Evolutionary conservation across 2,113 vertebrate species (phyloP), one percentile per base, ranked within the genome.

Genomic region (Rallus limicola): DNA sequence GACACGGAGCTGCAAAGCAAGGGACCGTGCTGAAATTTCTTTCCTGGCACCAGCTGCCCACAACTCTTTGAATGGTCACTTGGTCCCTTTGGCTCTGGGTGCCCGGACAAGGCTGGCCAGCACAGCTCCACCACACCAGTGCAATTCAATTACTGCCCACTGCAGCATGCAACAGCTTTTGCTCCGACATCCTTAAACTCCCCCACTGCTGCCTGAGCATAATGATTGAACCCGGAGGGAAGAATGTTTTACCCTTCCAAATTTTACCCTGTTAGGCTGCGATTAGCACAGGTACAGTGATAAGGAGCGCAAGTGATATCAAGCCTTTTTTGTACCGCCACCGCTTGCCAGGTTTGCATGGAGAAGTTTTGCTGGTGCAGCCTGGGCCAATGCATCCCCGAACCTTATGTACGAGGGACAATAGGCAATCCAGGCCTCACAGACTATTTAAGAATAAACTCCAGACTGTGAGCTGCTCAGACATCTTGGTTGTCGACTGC

Each of bases 371-470:
- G 87, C 96, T 95, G 91, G 80, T 0, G n/a, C 79, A 96, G 91
- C 77, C 67, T 3, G 86, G 93, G 93, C 95, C 95, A 97, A 95
- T 92, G 93, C 88, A 93, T 94, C 83, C 75, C 88, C 89, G 53
- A 96, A 95, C 96, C 93, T 95, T 91, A 93, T 93, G 92, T 38
- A 96, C n/a, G 4, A 80, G 96, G 95, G 95, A 95, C 93, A 96
- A 94, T 96, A 96, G 96, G 92, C 96, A 94, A 94, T 96, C 96
- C 94, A 92, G 95, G 96, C 95, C 95, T 96, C 96, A 95, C 96
- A 95, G 95, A 93, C 95, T 96, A 94, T 96, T 95, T 96, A 96
- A 97, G 96, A 96, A 97, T 96, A 96, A 96, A 96, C 93, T 96
- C 95, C 93, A 95, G 95, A 96, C 95, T 96, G 96, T 96, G 96